Conservation (phyloP, 2,888 invertebrate species). For the Pilophorus perplexus region DNA sequence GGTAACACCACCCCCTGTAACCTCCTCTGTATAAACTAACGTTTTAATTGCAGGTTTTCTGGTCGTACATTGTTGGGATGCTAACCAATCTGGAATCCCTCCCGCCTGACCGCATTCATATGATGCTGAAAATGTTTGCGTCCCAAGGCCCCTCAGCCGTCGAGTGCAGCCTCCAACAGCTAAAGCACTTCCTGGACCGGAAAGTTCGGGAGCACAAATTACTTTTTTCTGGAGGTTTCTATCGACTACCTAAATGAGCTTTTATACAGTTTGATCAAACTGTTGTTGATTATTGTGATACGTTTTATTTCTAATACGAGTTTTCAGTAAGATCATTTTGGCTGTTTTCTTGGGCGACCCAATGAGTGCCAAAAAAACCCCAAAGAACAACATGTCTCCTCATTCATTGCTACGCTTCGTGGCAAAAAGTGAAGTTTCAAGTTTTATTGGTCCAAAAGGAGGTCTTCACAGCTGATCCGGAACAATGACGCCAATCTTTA, state of each 20-base stretch:
- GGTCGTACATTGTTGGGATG: constrained; percentile 98
- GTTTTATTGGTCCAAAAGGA: no score
- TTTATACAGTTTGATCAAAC: not conserved
- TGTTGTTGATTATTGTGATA: not conserved
- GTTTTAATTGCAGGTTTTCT: constrained; percentile 64
- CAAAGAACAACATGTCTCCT: no score
- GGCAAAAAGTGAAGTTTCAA: no score
- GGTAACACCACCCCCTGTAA: not conserved
- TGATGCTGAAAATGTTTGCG: constrained; percentile 95
- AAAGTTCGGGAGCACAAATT: constrained; percentile 90
- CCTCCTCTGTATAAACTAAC: not conserved
- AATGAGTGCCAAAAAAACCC: no score
- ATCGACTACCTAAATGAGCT: constrained; percentile 74
- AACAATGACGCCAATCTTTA: not conserved
- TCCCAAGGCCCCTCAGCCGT: constrained; percentile 83
- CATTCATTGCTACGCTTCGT: no score
- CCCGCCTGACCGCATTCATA: constrained; percentile 88
- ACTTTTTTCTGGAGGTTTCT: constrained; percentile 79
- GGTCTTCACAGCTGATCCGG: constrained; percentile 23
- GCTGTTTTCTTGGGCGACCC: no score
- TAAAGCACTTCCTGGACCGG: constrained; percentile 83
- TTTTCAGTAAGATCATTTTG: not conserved
- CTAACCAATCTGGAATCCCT: constrained; percentile 89
- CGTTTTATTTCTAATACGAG: not conserved
- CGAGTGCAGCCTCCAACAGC: constrained; percentile 83